Conservation (phyloP, 2,888 invertebrate genomes). For the Synanthedon vespiformis region DNA sequence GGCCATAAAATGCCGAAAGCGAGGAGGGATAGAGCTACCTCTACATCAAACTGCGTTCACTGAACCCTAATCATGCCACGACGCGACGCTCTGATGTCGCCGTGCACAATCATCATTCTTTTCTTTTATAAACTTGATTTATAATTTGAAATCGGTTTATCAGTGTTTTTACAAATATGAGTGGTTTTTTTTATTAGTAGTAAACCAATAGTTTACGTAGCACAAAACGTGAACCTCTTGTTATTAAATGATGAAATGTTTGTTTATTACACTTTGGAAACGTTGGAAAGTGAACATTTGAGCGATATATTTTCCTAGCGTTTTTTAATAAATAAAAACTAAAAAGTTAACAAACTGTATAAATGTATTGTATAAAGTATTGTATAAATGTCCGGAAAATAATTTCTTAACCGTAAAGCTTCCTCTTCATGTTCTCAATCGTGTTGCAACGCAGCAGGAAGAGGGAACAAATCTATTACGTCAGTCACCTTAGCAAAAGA, state of each 20-base stretch:
- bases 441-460: slow-evolving; percentile 38
- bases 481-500: too few species aligned
- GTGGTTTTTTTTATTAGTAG: neutral
- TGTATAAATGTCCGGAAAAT: neutral
- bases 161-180: neutral
- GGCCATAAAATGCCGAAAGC: slow-evolving; percentile 13
- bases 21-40: slow-evolving; percentile 7
- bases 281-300: neutral
- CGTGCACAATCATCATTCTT: slow-evolving; percentile 6
- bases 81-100: slow-evolving; percentile 1
- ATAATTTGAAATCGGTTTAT: neutral
- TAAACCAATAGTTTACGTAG: too few species aligned
- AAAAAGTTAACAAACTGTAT: too few species aligned
- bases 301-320: too few species aligned
- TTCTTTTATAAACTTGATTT: slow-evolving; percentile 1
- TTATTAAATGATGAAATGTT: neutral
- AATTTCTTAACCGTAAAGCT: neutral
- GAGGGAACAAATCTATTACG: slow-evolving; percentile 11
- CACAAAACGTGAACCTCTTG: too few species aligned
- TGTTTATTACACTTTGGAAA: neutral
- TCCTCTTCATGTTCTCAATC: slow-evolving; percentile 24
- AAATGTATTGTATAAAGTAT: too few species aligned
- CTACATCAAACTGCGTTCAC: slow-evolving; percentile 7
- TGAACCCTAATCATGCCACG: slow-evolving; percentile 11
- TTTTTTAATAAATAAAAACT: too few species aligned